A percentile compares a stretch with the other conserved stretches of the same genome.
phyloP scores from a whole-genome alignment of 2,797 vertebrate species.

The Melanotaenia pygmaea region DNA sequence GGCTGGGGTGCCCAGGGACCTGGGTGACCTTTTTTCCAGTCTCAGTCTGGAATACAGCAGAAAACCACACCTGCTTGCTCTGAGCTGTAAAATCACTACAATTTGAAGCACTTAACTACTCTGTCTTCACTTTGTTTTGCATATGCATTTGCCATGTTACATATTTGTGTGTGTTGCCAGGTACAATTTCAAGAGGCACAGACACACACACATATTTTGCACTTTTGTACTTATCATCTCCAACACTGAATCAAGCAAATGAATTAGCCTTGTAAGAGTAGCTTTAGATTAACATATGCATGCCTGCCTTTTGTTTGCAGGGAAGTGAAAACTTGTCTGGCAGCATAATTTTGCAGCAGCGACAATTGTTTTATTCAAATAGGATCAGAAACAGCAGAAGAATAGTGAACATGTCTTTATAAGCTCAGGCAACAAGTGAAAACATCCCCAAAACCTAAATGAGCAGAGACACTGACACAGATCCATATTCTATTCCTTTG shows the following conservation, averaged over 20 bases:
- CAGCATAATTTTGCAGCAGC: conserved; percentile 55
- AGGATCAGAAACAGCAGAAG: conserved; percentile 74
- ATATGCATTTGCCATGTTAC: not conserved
- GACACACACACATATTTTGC: not conserved
- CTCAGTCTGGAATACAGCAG: conserved; percentile 43
- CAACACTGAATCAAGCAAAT: conserved; percentile 17
- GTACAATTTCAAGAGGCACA: conserved; percentile 2
- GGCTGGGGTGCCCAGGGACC: conserved; percentile 42
- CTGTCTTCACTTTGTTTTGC: not conserved
- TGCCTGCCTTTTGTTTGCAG: conserved; percentile 64
- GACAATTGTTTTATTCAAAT: conserved; percentile 70
- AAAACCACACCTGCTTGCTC: conserved; percentile 24
- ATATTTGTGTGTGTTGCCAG: not conserved
- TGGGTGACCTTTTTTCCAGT: conserved; percentile 60
- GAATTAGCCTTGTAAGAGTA: conserved; percentile 64
- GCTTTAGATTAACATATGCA: conserved; percentile 63
- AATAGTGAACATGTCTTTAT: conserved; percentile 72
- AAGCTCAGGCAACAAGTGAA: conserved; percentile 76
- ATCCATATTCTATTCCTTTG: conserved; percentile 77
- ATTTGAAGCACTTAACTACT: conserved; percentile 1
- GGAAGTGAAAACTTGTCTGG: conserved; percentile 79
- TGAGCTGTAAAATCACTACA: not conserved
- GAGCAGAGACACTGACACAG: conserved; percentile 72
- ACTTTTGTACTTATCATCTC: conserved; percentile 21
- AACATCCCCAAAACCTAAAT: conserved; percentile 75